These are phyloP conservation scores for Drosophila ustulata DNA, from an alignment of 2,888 invertebrate genomes.

Conservation along the genomic window DNA sequence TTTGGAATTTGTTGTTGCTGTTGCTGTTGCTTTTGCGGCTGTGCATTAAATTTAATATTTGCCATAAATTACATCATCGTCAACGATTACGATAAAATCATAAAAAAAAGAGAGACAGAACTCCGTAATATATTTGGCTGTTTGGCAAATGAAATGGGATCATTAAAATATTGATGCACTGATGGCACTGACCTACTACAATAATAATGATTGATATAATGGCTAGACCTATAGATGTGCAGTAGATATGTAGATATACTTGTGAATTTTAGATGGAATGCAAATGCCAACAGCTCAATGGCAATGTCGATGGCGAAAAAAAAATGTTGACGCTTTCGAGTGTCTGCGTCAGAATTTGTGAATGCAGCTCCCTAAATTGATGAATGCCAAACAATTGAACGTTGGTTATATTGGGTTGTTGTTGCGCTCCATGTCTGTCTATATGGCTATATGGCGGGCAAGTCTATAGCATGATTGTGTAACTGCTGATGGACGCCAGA, in stretches of 20 bases:
- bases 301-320: neutral
- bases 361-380: constrained; percentile 68
- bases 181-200: constrained; percentile 55
- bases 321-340: constrained; percentile 54
- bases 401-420: constrained; percentile 30
- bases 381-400: constrained; percentile 71
- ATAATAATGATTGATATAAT: constrained; percentile 27
- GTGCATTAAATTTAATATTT: constrained; percentile 69
- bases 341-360: constrained; percentile 68
- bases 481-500: constrained; percentile 77
- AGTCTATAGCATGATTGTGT: constrained; percentile 41
- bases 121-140: constrained; percentile 43
- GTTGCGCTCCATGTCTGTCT: constrained; percentile 21
- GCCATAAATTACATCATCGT: constrained; percentile 78
- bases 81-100: constrained; percentile 53
- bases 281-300: constrained; percentile 51
- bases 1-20: constrained; percentile 38
- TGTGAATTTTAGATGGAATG: constrained; percentile 54
- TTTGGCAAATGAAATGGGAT: constrained; percentile 35
- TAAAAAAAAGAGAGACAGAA: constrained; percentile 7
- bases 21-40: constrained; percentile 24
- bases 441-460: neutral
- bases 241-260: constrained; percentile 9
- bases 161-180: constrained; percentile 53
- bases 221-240: constrained; percentile 12